Evolutionary conservation across 2,113 vertebrate species (phyloP).

Genomic region (Pelecanus crispus): DNA sequence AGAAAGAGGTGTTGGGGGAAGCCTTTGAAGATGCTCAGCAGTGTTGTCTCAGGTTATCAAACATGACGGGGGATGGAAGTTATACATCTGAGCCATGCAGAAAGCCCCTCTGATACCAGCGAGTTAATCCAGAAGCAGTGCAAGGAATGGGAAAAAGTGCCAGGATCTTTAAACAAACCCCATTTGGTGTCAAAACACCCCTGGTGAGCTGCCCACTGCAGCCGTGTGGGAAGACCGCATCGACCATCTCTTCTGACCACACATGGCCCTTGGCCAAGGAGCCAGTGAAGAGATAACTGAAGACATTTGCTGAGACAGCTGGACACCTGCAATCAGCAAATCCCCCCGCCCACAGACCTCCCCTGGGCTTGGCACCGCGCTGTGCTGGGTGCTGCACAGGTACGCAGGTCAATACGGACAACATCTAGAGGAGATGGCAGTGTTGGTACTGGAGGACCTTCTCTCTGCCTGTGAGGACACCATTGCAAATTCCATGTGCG

Average conservation of each 20-base stretch:
- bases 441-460: background rate
- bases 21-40: background rate
- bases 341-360: background rate
- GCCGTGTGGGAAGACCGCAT: background rate
- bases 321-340: background rate
- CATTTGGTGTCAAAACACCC: background rate
- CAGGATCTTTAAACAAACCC: background rate
- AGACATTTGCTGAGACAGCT: background rate
- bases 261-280: background rate
- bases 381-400: background rate
- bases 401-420: fast-evolving
- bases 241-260: background rate
- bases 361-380: background rate
- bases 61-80: fast-evolving
- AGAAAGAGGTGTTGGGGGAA: background rate
- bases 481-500: background rate
- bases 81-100: background rate
- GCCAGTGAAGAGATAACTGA: background rate
- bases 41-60: background rate
- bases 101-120: background rate
- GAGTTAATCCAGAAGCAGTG: background rate
- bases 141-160: background rate
- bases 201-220: background rate
- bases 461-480: background rate
- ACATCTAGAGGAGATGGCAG: background rate